Evolutionary conservation across 2,888 invertebrate genomes (phyloP), one percentile per base, ranked within the genome.

Genomic region (Drosophila maculinotata): DNA sequence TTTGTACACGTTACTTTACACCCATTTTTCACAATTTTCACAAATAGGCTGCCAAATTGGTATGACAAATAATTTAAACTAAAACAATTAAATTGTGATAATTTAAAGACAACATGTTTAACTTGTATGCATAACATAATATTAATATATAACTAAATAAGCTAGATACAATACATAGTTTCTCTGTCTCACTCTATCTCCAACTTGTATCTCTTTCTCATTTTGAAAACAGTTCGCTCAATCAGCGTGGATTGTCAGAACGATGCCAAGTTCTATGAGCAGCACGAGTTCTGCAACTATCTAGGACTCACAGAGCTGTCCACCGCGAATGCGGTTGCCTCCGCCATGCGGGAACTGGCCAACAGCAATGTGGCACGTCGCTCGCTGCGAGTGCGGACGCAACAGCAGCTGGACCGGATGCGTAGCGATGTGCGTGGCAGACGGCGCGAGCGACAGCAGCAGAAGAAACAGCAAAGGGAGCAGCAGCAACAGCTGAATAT

Each of bases 221-320:
- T 39, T n/a, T 9, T n/a, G n/a, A n/a, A 15, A 20, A 12, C 17
- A 73, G 74, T 35, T 8, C 56, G 28, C 1, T 15, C 31, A 8
- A 35, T 14, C 12, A 47, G 57, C 12, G 8, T 44, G 23, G 63
- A 67, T 4, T 65, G 51, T 15, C 74, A 64, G 3, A 60, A 59
- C 3, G 60, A 78, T 17, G 52, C 47, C 1, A 69, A 76, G 51
- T 76, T 87, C 31, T 88, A 87, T 68, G 80, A 90, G 59, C 91
- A 91, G 56, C 90, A 91, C 35, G 91, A 91, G 58, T 91, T 91
- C 57, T 91, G 90, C 69, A 91, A 89, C 63, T 91, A 91, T 60
- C 72, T 91, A 14, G 91, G 91, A 0, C 79, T 91, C 2, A 90
- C 90, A 4, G 91, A 89, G 9, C 73, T 90, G 73, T 85, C 90